Evolutionary conservation across 2,113 vertebrate species (phyloP).

Genomic region (Isurus oxyrinchus): DNA sequence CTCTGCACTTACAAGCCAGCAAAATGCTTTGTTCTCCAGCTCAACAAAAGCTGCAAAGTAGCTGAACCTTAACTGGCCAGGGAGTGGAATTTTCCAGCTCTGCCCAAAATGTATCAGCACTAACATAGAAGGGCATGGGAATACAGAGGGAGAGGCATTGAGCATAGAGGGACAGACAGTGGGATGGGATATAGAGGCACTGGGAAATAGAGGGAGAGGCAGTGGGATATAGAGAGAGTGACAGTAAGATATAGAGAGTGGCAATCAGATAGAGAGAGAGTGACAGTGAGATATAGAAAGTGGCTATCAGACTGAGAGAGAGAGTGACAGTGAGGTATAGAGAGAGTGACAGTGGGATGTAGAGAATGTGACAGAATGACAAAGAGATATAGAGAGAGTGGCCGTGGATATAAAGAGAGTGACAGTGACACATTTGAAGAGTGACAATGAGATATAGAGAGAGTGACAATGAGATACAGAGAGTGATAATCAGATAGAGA

Average conservation of each 20-base stretch:
- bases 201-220: neutral
- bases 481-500: neutral
- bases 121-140: neutral
- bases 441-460: too few species aligned
- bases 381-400: neutral
- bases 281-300: neutral
- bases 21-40: neutral
- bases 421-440: neutral
- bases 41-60: neutral
- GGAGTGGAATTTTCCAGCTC: neutral
- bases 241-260: neutral
- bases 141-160: neutral
- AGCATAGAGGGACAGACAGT: neutral
- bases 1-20: neutral
- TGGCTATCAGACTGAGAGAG: neutral
- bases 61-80: neutral
- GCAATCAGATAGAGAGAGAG: neutral
- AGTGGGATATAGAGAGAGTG: neutral
- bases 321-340: neutral
- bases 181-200: neutral
- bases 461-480: too few species aligned
- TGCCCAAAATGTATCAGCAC: neutral
- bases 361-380: neutral
- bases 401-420: neutral
- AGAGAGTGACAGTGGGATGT: neutral